These are phyloP conservation scores for Uria lomvia DNA, from an alignment of 2,113 vertebrate genomes.

Conservation along the genomic window DNA sequence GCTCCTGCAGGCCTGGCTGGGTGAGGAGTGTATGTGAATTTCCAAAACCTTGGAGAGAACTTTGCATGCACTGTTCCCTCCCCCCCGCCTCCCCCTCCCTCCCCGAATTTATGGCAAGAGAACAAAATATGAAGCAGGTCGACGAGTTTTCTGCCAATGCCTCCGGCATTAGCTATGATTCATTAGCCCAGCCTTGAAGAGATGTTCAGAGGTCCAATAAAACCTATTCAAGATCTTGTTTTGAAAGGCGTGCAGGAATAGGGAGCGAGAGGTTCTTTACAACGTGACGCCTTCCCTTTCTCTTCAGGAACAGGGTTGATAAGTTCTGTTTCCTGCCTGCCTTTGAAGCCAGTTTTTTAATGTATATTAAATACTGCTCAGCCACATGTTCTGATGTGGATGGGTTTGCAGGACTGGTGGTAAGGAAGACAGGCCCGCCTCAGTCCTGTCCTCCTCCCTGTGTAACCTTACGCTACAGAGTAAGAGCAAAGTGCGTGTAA, in stretches of 20 bases:
- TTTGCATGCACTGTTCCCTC: not conserved
- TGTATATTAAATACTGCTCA: not conserved
- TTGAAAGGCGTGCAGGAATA: not conserved
- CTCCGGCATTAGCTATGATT: not conserved
- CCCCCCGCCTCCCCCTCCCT: no score
- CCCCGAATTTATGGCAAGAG: not conserved
- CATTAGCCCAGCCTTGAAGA: not conserved
- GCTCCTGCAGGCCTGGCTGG: not conserved
- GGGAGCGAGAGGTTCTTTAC: not conserved
- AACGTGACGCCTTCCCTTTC: not conserved
- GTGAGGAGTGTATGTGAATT: not conserved
- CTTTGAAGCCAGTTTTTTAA: not conserved
- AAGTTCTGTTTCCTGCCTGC: not conserved
- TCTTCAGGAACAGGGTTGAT: not conserved
- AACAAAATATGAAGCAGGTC: not conserved
- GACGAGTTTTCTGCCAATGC: not conserved
- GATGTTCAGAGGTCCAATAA: not conserved
- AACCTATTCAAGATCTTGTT: not conserved
- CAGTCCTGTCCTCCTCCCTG: not conserved
- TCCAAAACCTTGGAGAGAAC: not conserved
- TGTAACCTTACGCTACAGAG: not conserved
- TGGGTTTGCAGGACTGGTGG: not conserved
- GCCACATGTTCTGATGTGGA: not conserved
- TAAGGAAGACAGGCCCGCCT: not conserved
- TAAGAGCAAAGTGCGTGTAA: not conserved